Percentiles rank a stretch among this genome's conserved stretches.
Evolutionary conservation across 2,888 invertebrate genomes (phyloP).

Genomic region (Sinelater perroti): DNA sequence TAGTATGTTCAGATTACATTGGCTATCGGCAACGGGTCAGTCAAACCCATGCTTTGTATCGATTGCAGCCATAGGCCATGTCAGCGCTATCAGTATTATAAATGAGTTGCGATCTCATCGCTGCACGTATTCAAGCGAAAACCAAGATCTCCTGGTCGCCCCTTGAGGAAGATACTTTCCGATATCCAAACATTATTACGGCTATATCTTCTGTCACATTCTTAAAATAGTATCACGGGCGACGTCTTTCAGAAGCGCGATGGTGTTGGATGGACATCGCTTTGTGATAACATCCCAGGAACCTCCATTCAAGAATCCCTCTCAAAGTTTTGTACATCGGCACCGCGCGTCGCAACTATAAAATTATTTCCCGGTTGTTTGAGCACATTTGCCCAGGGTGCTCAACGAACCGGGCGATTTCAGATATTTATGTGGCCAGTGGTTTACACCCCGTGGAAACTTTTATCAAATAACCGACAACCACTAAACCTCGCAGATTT

Average conservation of each 20-base stretch:
- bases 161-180: slow-evolving; percentile 35
- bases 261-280: slow-evolving; percentile 19
- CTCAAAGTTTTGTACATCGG: slow-evolving; percentile 11
- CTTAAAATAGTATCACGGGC: slow-evolving; percentile 16
- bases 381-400: slow-evolving; percentile 16
- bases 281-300: no score
- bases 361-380: slow-evolving; percentile 18
- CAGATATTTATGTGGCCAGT: slow-evolving; percentile 14
- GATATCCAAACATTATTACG: slow-evolving; percentile 34
- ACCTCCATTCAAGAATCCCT: no score
- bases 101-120: slow-evolving; percentile 46
- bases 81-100: slow-evolving; percentile 42
- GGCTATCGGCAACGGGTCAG: slow-evolving; percentile 22
- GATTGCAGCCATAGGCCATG: slow-evolving; percentile 40
- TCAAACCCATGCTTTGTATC: slow-evolving; percentile 30
- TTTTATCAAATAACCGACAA: slow-evolving; percentile 14
- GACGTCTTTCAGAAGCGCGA: slow-evolving; percentile 16
- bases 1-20: slow-evolving; percentile 21
- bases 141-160: slow-evolving; percentile 39
- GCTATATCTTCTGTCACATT: slow-evolving; percentile 32
- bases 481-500: slow-evolving; percentile 1
- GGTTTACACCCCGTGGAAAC: slow-evolving; percentile 9
- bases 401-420: slow-evolving; percentile 15
- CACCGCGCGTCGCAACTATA: no score
- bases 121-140: slow-evolving; percentile 42